Base-by-base conservation (phyloP, 2,888 invertebrate species). In the Apotomis betuletana region DNA sequence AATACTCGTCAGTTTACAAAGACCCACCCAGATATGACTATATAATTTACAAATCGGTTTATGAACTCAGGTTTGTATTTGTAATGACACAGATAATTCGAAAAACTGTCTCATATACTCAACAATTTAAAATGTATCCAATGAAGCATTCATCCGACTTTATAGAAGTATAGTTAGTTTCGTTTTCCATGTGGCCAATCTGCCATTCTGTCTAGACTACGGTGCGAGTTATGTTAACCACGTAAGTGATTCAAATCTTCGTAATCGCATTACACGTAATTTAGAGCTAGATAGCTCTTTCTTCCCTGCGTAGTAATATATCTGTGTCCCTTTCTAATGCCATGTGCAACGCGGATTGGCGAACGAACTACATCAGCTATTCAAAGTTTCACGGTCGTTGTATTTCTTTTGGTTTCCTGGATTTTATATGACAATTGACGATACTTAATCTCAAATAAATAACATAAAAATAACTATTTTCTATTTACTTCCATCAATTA, bases 271-370 rank as follows among this genome's bases (percentile, higher is more conserved):
- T 71, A 71, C 74, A 75, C 76, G 79, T 77, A 84, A 85, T 85
- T 84, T 85, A 80, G 74, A 52, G 77, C 61, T 61, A 36, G 49
- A 54, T 68, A n/a, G 63, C 75, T 80, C 81, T 77, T 75, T 87
- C 77, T 64, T 10, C 72, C 76, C 13, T 69, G 67, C 3, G 0
- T 3, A 8, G 46, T 52, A 59, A 46, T 46, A 52, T 87, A 86
- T 83, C 69, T 77, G 38, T 75, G 46, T 90, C 85, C 83, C 87
- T 75, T 72, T 89, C 85, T 84, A 74, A 84, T 90, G 88, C 81
- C 87, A 85, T 92, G 92, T 91, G 86, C 81, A 78, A 67, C 76
- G 73, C 75, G 80, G 85, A 91, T 90, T 89, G 90, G 92, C 77
- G 78, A 78, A 75, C 75, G 73, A 75, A 67, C 74, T 73, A 67